A percentile compares a stretch with the other conserved stretches of the same genome.
These are phyloP conservation scores for Rhinolophus sinicus DNA, from an alignment of 2,113 vertebrate genomes.

Conservation along the genomic window DNA sequence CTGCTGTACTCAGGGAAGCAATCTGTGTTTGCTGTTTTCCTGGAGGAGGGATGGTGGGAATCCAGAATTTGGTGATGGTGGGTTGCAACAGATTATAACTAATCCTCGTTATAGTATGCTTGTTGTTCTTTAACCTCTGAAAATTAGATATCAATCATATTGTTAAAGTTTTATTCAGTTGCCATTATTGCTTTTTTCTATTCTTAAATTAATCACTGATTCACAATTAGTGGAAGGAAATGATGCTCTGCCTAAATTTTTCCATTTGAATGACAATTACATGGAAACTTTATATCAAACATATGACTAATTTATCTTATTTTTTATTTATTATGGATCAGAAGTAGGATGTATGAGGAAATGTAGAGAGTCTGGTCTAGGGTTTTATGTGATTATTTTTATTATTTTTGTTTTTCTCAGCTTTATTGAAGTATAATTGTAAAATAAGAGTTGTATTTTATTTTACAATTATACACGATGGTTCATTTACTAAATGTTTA, in stretches of 20 bases:
- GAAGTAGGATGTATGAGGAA: background rate
- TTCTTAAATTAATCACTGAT: background rate
- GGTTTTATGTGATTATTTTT: background rate
- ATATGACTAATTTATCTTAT: background rate
- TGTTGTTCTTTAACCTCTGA: background rate
- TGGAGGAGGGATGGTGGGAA: background rate
- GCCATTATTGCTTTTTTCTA: background rate
- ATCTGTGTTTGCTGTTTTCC: rapidly evolving
- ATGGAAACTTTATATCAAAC: background rate
- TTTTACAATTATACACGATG: background rate
- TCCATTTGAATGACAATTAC: background rate
- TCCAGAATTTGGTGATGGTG: background rate
- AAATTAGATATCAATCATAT: background rate
- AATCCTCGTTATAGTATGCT: background rate
- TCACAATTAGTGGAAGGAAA: background rate
- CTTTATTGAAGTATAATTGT: background rate
- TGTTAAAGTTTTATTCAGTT: background rate
- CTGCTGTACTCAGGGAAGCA: background rate
- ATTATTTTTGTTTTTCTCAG: background rate
- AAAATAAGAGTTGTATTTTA: background rate
- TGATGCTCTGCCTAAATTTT: background rate
- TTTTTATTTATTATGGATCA: background rate
- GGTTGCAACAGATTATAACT: background rate
- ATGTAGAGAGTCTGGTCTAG: background rate
- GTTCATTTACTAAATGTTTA: conserved; percentile 13